A percentile compares a stretch with the other conserved stretches of the same genome.
phyloP scores from a whole-genome alignment of 2,113 vertebrate species.

The Litocranius walleri region DNA sequence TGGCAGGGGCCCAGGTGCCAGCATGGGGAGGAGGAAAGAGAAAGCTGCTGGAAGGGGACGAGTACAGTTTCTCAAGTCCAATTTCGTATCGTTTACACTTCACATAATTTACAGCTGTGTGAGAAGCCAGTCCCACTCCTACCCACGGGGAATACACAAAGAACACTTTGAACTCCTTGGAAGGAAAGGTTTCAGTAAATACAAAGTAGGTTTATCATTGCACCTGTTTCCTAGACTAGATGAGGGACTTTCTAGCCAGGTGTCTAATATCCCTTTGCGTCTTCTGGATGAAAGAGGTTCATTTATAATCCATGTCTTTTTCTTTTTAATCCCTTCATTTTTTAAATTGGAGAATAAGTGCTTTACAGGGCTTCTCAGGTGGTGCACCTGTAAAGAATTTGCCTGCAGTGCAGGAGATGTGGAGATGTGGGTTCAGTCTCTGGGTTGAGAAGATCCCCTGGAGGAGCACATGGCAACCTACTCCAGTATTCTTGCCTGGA shows the following conservation, averaged over 20 bases:
- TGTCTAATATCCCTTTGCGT: background rate
- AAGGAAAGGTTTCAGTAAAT: constrained; percentile 20
- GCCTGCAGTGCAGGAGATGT: background rate
- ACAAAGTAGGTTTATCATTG: constrained; percentile 34
- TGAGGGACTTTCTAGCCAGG: constrained; percentile 48
- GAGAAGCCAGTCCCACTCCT: background rate
- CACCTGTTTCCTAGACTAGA: constrained; percentile 33
- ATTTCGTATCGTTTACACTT: background rate
- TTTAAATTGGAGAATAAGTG: background rate
- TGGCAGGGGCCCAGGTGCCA: background rate
- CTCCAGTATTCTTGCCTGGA: background rate
- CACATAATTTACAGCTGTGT: background rate
- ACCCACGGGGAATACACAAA: background rate
- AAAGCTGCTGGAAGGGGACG: background rate
- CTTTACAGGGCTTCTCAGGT: background rate
- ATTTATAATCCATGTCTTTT: background rate
- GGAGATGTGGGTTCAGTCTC: background rate
- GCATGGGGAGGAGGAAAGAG: background rate
- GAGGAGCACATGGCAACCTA: background rate
- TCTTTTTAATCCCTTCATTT: background rate
- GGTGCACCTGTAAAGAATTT: background rate
- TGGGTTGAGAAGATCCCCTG: background rate
- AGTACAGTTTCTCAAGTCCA: background rate
- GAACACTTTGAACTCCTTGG: constrained; percentile 35
- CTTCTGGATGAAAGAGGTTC: background rate